Base-by-base conservation (phyloP, 2,113 vertebrate species). In the Salvelinus alpinus region DNA sequence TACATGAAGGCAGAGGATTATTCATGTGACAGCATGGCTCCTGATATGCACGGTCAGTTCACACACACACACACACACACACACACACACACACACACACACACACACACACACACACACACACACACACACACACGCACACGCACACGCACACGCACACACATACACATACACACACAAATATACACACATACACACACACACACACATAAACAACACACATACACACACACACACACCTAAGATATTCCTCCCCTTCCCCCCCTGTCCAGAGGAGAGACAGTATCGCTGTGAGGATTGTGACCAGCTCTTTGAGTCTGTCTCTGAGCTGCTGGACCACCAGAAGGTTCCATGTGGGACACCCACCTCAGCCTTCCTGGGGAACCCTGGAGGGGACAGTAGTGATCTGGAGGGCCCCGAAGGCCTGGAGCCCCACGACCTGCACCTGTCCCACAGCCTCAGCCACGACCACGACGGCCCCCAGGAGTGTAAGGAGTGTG, bases 1-100 rank as follows among this genome's bases (percentile, higher is more conserved):
- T 98, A 96, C 95, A 99, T 98, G 97, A 99, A 99, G 96, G 96
- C 96, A 90, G 98, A 98, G 88, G 96, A 97, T 77, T 97, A 94
- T 92, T 93, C 95, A 86, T 97, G 95, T 94, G 96, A 96, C 82
- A 90, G 86, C 18, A 99, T 99, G 98, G 97, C 98, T 80, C 98
- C 98, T 0, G 97, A 99, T 78, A 98, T 99, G 85, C 97, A 99
- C 0, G 98, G 98, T 99, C 2, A 82, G 95, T 74, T 75, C 66
- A 24, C 64, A 51, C 59, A 70, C 47, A 29, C 72, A 68, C 54
- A 64, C 18, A 48, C n/a, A 27, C 57, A 47, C 18, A 25, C 57
- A 64, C 59, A 13, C 18, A 64, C 64, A 34, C 34, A 51, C 57
- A 48, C 70, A 20, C 4, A 12, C 64, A 65, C 24, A 38, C 16